A percentile compares a stretch with the other conserved stretches of the same genome.
These are phyloP conservation scores for Scalopus aquaticus DNA, from an alignment of 2,113 vertebrate genomes.

Conservation along the genomic window DNA sequence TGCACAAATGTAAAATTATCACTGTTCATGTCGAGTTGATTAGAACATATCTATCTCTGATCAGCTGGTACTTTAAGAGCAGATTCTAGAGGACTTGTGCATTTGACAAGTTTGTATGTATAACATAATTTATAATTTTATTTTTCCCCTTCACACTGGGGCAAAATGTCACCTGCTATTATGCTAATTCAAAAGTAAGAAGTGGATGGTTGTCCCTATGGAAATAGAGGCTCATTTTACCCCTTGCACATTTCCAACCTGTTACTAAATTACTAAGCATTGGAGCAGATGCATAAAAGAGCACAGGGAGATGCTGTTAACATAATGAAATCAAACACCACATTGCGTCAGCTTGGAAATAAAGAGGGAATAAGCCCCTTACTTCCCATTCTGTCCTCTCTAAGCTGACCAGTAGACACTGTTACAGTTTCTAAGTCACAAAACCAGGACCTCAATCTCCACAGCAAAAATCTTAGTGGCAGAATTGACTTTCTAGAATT, in stretches of 20 bases:
- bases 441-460: constrained; percentile 62
- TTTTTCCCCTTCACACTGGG: constrained; percentile 61
- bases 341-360: constrained; percentile 90
- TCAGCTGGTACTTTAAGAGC: constrained; percentile 34
- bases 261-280: constrained; percentile 94
- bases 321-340: constrained; percentile 92
- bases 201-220: constrained; percentile 88
- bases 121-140: constrained; percentile 76
- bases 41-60: constrained; percentile 26
- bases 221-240: constrained; percentile 94
- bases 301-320: constrained; percentile 89
- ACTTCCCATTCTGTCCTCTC: constrained; percentile 5
- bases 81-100: background rate
- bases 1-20: constrained; percentile 38
- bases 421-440: constrained; percentile 85
- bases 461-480: constrained; percentile 2
- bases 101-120: constrained; percentile 43
- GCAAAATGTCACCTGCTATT: constrained; percentile 85
- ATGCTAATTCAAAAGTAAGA: constrained; percentile 86
- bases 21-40: constrained; percentile 18
- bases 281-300: constrained; percentile 89
- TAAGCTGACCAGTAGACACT: constrained; percentile 82
- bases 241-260: constrained; percentile 94
- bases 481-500: constrained; percentile 1
- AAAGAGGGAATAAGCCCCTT: constrained; percentile 81